These are phyloP conservation scores for Solea senegalensis DNA, from an alignment of 2,113 vertebrate species.

Conservation along the genomic window DNA sequence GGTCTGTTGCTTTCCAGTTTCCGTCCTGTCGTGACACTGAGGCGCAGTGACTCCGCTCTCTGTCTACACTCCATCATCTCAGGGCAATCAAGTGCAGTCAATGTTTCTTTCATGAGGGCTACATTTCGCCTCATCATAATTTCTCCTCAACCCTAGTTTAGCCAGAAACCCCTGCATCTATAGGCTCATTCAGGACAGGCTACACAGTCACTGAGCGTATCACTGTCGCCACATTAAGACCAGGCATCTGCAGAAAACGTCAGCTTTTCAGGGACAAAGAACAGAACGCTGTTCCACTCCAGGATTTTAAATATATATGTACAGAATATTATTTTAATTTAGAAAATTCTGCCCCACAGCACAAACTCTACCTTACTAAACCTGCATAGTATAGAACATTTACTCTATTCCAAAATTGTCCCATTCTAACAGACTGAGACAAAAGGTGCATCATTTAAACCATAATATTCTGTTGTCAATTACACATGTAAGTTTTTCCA, in stretches of 20 bases:
- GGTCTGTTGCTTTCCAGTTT: slow-evolving; percentile 31
- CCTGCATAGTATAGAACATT: too few relatives aligned
- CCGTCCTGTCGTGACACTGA: slow-evolving; percentile 3
- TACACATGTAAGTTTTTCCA: too few relatives aligned
- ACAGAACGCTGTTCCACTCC: slow-evolving; percentile 26
- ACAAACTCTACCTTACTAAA: too few relatives aligned
- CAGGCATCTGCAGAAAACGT: slow-evolving; percentile 24
- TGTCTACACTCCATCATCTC: slow-evolving; percentile 60
- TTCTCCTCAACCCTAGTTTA: slow-evolving; percentile 44
- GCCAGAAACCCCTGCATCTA: slow-evolving; percentile 61
- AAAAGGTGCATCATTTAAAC: too few relatives aligned
- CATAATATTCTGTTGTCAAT: too few relatives aligned
- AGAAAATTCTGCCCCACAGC: not conserved
- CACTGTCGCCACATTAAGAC: slow-evolving; percentile 33
- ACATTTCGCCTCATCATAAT: slow-evolving; percentile 55
- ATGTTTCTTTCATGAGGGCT: slow-evolving; percentile 67
- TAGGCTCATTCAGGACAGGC: slow-evolving; percentile 65
- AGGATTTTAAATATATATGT: not conserved
- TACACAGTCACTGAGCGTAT: slow-evolving; percentile 25
- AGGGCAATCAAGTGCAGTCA: slow-evolving; percentile 61
- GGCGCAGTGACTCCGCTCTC: slow-evolving; percentile 46
- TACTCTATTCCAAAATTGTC: too few relatives aligned
- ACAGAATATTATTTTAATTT: not conserved
- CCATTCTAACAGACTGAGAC: too few relatives aligned
- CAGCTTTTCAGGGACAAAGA: slow-evolving; percentile 16